Evolutionary conservation across 1,140 invertebrate genomes (phyloP), one percentile per base, ranked within the genome.

Genomic region (Pseudomyrmex pallidus): DNA sequence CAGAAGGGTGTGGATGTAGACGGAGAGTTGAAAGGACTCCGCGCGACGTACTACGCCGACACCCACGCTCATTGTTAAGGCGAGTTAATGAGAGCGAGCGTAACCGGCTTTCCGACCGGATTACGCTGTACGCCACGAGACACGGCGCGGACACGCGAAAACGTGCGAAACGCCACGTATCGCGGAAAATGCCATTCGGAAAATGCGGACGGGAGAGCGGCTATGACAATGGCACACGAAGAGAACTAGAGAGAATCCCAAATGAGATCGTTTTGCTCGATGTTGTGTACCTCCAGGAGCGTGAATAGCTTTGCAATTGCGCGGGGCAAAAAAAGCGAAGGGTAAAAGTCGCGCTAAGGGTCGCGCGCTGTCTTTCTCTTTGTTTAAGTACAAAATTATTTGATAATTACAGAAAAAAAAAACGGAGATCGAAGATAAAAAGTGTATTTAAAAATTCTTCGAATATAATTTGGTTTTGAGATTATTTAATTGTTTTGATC

Each of bases 81-180:
- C 77, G 78, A 89, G 78, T 89, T 89, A 89, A 89, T 89, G 78
- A 88, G 84, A 61, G 84, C 76, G 76, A 78, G 64, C 76, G 76
- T 78, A 78, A 78, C 76, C 76, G 76, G 76, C 76, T 70, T 78
- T 52, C 67, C 76, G 76, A 56, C 76, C 76, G 76, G 64, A 78
- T 78, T 78, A 78, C 76, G 61, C 46, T 54, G 25, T 61, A 17
- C 61, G 44, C 62, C 7, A 7, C 59, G 66, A n/a, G 66, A 8
- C 61, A 48, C 62, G n/a, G 13, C 46, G 67, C 66, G 56, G 48
- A 82, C 66, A 61, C 56, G 68, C 67, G 78, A 74, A 15, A 70
- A 78, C 35, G 64, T 22, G 66, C 48, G 20, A 44, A 22, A 4
- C 12, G 2, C n/a, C 35, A n/a, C 13, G 52, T 35, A 59, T 25